These are phyloP conservation scores for Leptopilina boulardi DNA, from an alignment of 1,140 invertebrate genomes.

Conservation along the genomic window DNA sequence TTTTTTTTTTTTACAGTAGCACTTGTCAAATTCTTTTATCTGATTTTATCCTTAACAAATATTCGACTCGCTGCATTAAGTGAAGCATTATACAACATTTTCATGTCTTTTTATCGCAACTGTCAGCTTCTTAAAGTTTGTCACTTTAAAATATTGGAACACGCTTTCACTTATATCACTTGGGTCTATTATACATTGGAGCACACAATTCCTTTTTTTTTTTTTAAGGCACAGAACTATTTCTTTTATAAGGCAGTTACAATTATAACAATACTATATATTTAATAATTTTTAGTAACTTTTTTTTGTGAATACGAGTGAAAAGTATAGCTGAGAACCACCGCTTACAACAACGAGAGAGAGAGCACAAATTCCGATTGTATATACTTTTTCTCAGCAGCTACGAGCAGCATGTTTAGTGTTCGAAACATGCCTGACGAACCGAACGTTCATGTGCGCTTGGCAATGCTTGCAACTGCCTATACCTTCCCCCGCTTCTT, in stretches of 20 bases:
- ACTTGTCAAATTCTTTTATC: neutral
- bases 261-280: too few relatives aligned
- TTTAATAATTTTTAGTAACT: too few relatives aligned
- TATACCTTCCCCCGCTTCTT: neutral
- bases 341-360: slow-evolving; percentile 29
- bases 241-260: neutral
- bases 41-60: neutral
- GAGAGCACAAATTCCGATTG: slow-evolving; percentile 45
- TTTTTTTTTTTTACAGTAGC: too few relatives aligned
- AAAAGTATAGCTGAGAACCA: slow-evolving; percentile 38
- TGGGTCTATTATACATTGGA: neutral
- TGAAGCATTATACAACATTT: neutral
- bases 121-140: neutral
- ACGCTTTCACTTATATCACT: slow-evolving; percentile 42
- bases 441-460: slow-evolving; percentile 66
- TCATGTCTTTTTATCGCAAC: neutral
- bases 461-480: slow-evolving; percentile 43
- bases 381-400: slow-evolving; percentile 60
- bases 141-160: neutral
- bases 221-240: slow-evolving; percentile 25
- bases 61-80: neutral
- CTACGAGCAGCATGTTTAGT: slow-evolving; percentile 68
- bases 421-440: slow-evolving; percentile 69
- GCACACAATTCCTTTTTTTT: slow-evolving; percentile 23
- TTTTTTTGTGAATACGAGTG: slow-evolving; percentile 43